These are phyloP conservation scores for Diarsia mendica DNA, from an alignment of 2,888 invertebrate genomes.

Conservation along the genomic window DNA sequence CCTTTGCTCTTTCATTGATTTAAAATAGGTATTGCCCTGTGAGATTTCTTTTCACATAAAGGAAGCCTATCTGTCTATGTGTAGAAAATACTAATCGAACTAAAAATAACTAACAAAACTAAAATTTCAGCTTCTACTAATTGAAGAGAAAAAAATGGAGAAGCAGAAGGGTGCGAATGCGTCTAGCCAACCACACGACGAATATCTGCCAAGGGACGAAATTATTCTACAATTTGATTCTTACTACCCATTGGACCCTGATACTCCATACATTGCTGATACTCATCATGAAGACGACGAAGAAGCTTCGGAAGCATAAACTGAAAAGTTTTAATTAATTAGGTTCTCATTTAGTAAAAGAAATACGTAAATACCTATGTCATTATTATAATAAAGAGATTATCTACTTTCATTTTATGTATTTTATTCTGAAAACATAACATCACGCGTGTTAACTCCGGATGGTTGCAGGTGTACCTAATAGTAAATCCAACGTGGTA, in stretches of 20 bases:
- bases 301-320: neutral
- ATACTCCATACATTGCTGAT: neutral
- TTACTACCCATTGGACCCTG: neutral
- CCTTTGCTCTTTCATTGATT: no score
- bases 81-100: neutral
- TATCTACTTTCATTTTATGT: neutral
- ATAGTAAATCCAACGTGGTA: neutral
- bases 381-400: constrained; percentile 20
- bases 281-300: neutral
- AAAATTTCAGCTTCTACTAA: constrained; percentile 31
- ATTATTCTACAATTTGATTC: constrained; percentile 12
- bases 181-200: neutral
- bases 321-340: neutral
- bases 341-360: neutral
- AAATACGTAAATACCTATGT: constrained; percentile 39
- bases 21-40: no score
- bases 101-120: neutral
- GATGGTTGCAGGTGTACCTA: neutral
- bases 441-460: neutral
- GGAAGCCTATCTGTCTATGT: no score
- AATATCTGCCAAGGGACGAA: constrained; percentile 1
- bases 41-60: neutral
- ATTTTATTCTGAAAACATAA: constrained; percentile 4
- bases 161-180: neutral
- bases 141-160: constrained; percentile 1